Base-by-base conservation (phyloP, 2,113 vertebrate genomes). In the Albula goreensis region DNA sequence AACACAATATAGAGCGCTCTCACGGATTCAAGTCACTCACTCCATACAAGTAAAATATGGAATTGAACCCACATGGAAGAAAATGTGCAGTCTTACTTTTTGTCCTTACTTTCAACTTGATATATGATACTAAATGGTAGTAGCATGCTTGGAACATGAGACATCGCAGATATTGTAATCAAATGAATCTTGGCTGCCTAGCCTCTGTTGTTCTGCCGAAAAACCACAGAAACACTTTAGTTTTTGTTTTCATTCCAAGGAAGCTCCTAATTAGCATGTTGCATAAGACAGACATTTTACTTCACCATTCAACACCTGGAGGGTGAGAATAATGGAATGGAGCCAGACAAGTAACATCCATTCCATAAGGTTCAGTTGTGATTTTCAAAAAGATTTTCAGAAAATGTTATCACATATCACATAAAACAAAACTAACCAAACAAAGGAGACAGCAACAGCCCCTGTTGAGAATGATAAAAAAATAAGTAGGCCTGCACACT, bases 211-310 rank as follows among this genome's bases (percentile, higher is more conserved):
- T 80, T 5, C 8, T 9, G 17, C 63, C 13, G 25, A 60, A 60
- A 2, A 60, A 15, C 56, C 56, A 12, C 56, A 60, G n/a, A 51
- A 19, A 22, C 5, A 9, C 25, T 70, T 3, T 49, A 74, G 48
- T 84, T 84, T 78, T 77, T 50, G 7, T 78, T 78, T 78, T 53
- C 10, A 15, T 84, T 84, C 83, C 25, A 78, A 22, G 6, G 50
- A 84, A 84, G 31, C 17, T 56, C 70, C 3, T 15, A 66, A n/a
- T 50, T 12, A 31, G 25, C n/a, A 13, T 80, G 31, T 48, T 25
- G 7, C n/a, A 31, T 53, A 6, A 4, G 10, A 82, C 12, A 9
- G 10, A 74, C 31, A 79, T 8, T 31, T 1, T 10, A 15, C 25
- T 48, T 70, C 3, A 22, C 19, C 5, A 7, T 6, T 22, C 3